A percentile compares a stretch with the other conserved stretches of the same genome.
Evolutionary conservation across 2,888 invertebrate genomes (phyloP).

Genomic region (Rhingia rostrata): DNA sequence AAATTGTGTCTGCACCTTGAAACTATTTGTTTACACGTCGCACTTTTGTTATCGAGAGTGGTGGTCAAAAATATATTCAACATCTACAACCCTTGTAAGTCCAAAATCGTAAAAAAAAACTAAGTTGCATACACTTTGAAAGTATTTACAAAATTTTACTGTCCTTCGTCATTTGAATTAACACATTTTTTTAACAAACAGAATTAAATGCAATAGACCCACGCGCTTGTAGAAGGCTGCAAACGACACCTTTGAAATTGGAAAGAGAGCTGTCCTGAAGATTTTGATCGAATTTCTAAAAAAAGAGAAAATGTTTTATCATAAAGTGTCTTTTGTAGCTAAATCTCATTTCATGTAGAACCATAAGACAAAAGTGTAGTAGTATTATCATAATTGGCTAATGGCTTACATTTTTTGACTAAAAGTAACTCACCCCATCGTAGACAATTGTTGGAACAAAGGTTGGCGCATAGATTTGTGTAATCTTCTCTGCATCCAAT

Average conservation of each 20-base stretch:
- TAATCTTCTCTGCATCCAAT: conserved; percentile 83
- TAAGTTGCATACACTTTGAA: not conserved
- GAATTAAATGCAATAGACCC: conserved; percentile 70
- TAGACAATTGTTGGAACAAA: conserved; percentile 85
- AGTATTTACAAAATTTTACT: conserved; percentile 17
- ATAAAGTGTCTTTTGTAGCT: not conserved
- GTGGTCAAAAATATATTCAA: too few species aligned
- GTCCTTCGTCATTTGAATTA: not conserved
- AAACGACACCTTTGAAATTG: conserved; percentile 83
- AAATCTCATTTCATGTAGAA: too few species aligned
- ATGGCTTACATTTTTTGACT: too few species aligned
- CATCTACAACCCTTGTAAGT: too few species aligned
- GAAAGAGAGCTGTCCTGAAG: conserved; percentile 83
- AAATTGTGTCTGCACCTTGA: too few species aligned
- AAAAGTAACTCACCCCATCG: conserved; percentile 82
- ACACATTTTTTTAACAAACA: conserved; percentile 36
- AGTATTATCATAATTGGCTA: too few species aligned
- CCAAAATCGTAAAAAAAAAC: too few species aligned
- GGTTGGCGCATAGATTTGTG: conserved; percentile 80
- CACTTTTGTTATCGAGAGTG: too few species aligned
- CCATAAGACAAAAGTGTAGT: too few species aligned
- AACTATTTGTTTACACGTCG: too few species aligned
- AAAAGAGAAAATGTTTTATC: conserved; percentile 41
- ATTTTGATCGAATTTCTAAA: conserved; percentile 82
- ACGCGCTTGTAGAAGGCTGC: conserved; percentile 78